These are phyloP conservation scores for Rhea americana DNA, from an alignment of 2,113 vertebrate genomes.

Conservation along the genomic window DNA sequence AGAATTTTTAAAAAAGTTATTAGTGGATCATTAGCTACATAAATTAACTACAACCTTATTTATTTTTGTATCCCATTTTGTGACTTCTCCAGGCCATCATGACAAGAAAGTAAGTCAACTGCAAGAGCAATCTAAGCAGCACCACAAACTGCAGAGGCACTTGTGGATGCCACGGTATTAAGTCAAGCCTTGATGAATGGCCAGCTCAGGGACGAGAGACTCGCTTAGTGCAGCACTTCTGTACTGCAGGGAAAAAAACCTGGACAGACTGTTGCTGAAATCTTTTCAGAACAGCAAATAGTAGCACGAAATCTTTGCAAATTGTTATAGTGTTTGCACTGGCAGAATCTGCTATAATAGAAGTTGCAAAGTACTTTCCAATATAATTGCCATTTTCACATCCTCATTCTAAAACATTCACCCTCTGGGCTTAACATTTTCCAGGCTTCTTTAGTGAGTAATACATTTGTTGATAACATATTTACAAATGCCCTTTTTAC, in stretches of 20 bases:
- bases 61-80: not conserved
- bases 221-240: not conserved
- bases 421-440: conserved; percentile 24
- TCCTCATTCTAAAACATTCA: not conserved
- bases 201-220: not conserved
- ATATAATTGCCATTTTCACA: not conserved
- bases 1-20: not conserved
- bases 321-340: not conserved
- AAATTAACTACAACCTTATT: not conserved
- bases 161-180: not conserved
- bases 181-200: not conserved
- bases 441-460: not conserved
- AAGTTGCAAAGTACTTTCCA: not conserved
- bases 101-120: not conserved
- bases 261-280: not conserved
- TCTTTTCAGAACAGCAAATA: not conserved
- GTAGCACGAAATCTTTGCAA: not conserved
- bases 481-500: not conserved
- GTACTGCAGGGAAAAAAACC: not conserved
- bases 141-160: not conserved
- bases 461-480: not conserved
- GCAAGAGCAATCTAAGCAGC: not conserved
- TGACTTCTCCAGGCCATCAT: not conserved
- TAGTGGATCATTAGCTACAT: not conserved
- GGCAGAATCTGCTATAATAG: not conserved